Percentiles rank a stretch among this genome's conserved stretches.
These are phyloP conservation scores for Trichogramma evanescens DNA, from an alignment of 2,888 invertebrate species.

Conservation along the genomic window DNA sequence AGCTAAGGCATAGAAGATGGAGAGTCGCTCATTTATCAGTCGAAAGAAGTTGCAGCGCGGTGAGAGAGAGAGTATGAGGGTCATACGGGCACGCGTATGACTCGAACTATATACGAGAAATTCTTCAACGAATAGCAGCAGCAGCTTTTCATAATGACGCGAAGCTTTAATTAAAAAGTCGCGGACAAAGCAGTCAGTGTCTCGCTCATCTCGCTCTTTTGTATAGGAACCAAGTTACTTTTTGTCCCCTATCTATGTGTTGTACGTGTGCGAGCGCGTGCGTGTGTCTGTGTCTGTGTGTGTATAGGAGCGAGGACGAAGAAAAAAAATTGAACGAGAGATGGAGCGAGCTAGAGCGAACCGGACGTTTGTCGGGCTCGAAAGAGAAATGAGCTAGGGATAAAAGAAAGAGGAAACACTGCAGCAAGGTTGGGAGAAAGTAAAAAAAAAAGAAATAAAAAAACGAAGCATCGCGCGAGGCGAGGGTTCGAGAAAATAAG, in stretches of 20 bases:
- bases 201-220: slow-evolving; percentile 16
- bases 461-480: neutral
- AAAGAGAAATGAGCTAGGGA: slow-evolving; percentile 11
- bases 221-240: slow-evolving; percentile 24
- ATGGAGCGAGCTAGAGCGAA: slow-evolving; percentile 1
- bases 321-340: neutral
- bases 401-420: slow-evolving; percentile 7
- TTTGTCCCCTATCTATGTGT: neutral
- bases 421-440: neutral
- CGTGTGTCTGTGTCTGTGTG: no score
- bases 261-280: no score
- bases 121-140: no score
- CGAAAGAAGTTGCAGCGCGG: neutral
- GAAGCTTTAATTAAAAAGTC: slow-evolving; percentile 19
- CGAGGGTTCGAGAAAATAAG: slow-evolving; percentile 13
- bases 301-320: neutral
- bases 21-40: neutral
- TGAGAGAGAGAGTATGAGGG: neutral
- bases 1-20: neutral
- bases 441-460: slow-evolving; percentile 5
- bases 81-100: neutral
- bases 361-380: slow-evolving; percentile 14
- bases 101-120: neutral
- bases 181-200: slow-evolving; percentile 22
- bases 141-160: no score